Evolutionary conservation across 2,113 vertebrate genomes (phyloP), one percentile per base, ranked within the genome.

Genomic region (Bos javanicus): DNA sequence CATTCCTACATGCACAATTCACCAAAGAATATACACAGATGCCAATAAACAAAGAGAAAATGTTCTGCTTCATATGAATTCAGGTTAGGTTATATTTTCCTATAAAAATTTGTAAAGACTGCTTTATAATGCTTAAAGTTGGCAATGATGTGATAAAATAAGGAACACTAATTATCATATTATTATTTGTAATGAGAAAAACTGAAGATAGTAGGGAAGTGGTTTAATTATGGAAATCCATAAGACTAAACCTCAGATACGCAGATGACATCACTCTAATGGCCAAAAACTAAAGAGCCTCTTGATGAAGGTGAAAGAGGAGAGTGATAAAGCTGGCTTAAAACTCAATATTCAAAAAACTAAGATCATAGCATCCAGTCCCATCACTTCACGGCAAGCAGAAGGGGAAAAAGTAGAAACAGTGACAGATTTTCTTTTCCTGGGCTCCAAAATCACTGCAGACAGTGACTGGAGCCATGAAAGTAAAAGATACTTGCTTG

Each of bases 41-140:
- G 6, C 23, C 87, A 95, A 54, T 60, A 92, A 96, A 93, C 21
- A 60, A 85, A 80, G 52, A 97, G 76, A 86, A 76, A 80, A 87
- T 56, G 8, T 26, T 85, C 80, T 30, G 46, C 23, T 95, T 92
- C 39, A 12, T 92, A 90, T 88, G 25, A 59, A 54, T 48, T 94
- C 19, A 95, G 54, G 11, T 94, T 90, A 50, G 26, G 12, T 87
- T 96, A 81, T 71, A 78, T 95, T 89, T 91, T 28, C 0, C 8
- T 11, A 57, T 16, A 43, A 87, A 87, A 60, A 71, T 82, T 71
- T 28, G 52, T 71, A 90, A 90, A 71, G 52, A 95, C 50, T 89
- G 87, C 83, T 92, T 88, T 52, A 89, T 59, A 74, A 94, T 92
- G 30, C 5, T 9, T 87, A 84, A 36, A 83, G 36, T 50, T 80